Conservation (phyloP, 2,888 invertebrate genomes). For the Leptarthrus brevirostris region DNA sequence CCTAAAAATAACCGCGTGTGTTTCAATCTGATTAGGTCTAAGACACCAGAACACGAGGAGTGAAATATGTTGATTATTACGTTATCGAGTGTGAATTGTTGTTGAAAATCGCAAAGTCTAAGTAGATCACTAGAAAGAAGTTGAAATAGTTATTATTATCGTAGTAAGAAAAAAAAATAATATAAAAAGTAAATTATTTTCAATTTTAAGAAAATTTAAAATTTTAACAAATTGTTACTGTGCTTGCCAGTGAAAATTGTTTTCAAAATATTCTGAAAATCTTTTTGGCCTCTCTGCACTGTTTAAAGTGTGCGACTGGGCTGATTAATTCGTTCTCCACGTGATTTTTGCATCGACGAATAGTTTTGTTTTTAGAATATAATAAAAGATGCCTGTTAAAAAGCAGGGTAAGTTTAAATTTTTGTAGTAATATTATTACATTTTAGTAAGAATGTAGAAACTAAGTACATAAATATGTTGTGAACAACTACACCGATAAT, state of each 20-base stretch:
- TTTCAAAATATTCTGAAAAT: not conserved
- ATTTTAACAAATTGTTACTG: not conserved
- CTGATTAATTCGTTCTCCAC: constrained; percentile 16
- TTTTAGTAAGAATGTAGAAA: no score
- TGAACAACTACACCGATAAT: no score
- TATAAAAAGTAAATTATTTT: not conserved
- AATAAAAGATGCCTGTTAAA: constrained; percentile 48
- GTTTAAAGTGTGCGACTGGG: constrained; percentile 41
- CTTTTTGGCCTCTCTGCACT: constrained; percentile 35
- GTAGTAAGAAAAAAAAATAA: not conserved
- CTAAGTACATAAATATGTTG: no score
- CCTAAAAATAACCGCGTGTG: constrained; percentile 42
- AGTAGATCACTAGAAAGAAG: not conserved
- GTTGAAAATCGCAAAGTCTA: constrained; percentile 38
- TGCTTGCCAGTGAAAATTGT: not conserved
- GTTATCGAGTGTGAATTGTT: constrained; percentile 43
- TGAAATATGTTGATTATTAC: constrained; percentile 45
- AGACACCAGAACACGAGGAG: constrained; percentile 32
- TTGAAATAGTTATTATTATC: not conserved
- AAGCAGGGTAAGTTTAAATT: constrained; percentile 44
- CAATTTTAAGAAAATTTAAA: constrained; percentile 4
- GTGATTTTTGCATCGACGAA: constrained; percentile 42
- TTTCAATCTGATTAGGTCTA: constrained; percentile 41
- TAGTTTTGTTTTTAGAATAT: constrained; percentile 34
- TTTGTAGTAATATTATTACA: not conserved